Conservation (phyloP, 1,140 invertebrate genomes). For the Saccostrea echinata region DNA sequence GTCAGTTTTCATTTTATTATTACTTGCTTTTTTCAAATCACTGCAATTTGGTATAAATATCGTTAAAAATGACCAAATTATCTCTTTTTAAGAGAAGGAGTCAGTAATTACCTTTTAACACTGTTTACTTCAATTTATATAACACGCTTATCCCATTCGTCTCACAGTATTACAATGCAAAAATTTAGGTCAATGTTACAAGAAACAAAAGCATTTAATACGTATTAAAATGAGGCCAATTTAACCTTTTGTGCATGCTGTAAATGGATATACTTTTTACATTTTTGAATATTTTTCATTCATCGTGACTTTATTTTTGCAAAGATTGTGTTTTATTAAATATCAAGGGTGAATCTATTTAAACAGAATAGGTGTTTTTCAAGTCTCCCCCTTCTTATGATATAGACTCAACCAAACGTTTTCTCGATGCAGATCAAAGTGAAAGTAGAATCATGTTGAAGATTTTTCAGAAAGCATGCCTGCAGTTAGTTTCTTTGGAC, state of each 20-base stretch:
- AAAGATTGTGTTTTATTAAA: background rate
- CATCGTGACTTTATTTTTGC: background rate
- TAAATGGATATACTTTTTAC: background rate
- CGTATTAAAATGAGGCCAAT: background rate
- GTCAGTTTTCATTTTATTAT: background rate
- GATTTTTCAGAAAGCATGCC: conserved; percentile 13
- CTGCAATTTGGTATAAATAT: background rate
- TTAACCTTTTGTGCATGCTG: background rate
- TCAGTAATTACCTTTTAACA: background rate
- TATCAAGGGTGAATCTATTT: background rate
- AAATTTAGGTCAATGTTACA: background rate
- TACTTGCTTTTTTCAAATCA: background rate
- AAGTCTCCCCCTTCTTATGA: background rate
- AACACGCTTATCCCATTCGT: background rate
- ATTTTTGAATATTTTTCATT: background rate
- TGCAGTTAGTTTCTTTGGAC: background rate
- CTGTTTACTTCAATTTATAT: background rate
- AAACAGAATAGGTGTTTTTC: background rate
- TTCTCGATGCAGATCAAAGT: background rate
- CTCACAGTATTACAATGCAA: background rate
- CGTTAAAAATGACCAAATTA: background rate
- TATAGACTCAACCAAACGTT: background rate
- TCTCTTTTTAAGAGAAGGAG: background rate
- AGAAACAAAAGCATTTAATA: background rate
- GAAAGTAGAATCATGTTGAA: conserved; percentile 32